Percentiles rank a stretch among this genome's conserved stretches.
phyloP scores from a whole-genome alignment of 2,113 vertebrate genomes.

The Ciconia boyciana region DNA sequence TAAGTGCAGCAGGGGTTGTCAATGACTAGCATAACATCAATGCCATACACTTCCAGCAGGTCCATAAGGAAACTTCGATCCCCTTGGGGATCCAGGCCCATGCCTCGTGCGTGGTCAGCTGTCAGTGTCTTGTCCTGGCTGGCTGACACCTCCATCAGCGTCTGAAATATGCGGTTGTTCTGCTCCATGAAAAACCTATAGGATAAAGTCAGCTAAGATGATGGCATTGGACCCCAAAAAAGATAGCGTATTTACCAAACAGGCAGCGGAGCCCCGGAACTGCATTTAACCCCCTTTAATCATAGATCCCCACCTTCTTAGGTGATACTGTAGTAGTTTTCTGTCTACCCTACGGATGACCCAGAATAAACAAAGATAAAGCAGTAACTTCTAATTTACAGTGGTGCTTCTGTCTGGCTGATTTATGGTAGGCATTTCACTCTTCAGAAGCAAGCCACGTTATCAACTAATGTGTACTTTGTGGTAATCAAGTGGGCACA shows the following conservation, averaged over 20 bases:
- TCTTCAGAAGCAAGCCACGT: background rate
- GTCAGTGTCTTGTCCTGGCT: constrained; percentile 92
- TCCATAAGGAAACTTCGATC: constrained; percentile 94
- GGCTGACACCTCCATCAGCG: constrained; percentile 86
- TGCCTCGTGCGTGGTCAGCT: constrained; percentile 89
- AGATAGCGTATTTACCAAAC: background rate
- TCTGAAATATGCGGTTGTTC: constrained; percentile 98
- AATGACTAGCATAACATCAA: constrained; percentile 92
- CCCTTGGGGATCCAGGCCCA: constrained; percentile 95
- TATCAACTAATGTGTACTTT: background rate
- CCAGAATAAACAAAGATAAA: background rate
- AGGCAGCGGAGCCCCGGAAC: background rate
- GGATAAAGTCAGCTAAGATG: background rate
- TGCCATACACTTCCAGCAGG: constrained; percentile 93
- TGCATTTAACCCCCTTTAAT: background rate
- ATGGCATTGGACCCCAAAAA: background rate
- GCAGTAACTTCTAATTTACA: background rate
- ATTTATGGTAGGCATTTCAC: background rate
- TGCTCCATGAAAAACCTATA: constrained; percentile 97
- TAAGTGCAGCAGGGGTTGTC: constrained; percentile 96
- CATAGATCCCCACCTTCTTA: background rate
- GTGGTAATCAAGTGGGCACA: background rate
- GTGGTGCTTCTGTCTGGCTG: background rate
- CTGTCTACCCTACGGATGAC: background rate
- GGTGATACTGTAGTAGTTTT: background rate